Evolutionary conservation across 2,797 vertebrate species (phyloP).

Genomic region (Scleropages formosus): DNA sequence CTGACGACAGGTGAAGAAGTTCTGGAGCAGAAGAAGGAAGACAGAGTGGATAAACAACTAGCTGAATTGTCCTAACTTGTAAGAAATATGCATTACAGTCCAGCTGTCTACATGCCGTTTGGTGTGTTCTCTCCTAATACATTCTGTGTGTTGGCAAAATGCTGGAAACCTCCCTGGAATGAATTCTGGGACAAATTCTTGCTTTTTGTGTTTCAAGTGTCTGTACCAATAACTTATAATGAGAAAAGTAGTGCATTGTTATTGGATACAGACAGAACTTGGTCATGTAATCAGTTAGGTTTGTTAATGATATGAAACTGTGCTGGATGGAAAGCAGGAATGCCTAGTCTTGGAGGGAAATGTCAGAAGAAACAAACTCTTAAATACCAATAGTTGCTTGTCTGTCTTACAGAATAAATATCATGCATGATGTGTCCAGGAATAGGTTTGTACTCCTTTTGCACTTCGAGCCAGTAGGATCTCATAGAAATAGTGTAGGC

Average conservation of each 20-base stretch:
- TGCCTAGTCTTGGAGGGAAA: not conserved
- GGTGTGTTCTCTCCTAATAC: not conserved
- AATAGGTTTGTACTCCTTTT: conserved; percentile 19
- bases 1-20: not conserved
- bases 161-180: not conserved
- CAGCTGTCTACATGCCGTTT: not conserved
- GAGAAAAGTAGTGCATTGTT: not conserved
- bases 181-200: not conserved
- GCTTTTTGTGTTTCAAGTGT: conserved; percentile 22
- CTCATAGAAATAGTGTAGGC: not conserved
- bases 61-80: conserved; percentile 1
- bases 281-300: conserved; percentile 1
- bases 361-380: not conserved
- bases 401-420: not conserved
- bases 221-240: conserved; percentile 16
- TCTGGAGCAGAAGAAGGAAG: not conserved
- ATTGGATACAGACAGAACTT: conserved; percentile 6
- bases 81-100: not conserved
- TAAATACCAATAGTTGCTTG: conserved; percentile 8
- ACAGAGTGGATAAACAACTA: not conserved
- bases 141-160: conserved; percentile 12
- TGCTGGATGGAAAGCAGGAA: not conserved
- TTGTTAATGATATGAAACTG: conserved; percentile 9
- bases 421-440: conserved; percentile 19
- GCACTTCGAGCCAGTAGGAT: conserved; percentile 16